Percentiles rank a stretch among this genome's conserved stretches.
phyloP scores from a whole-genome alignment of 2,888 invertebrate species.

The Drosophila borborema region DNA sequence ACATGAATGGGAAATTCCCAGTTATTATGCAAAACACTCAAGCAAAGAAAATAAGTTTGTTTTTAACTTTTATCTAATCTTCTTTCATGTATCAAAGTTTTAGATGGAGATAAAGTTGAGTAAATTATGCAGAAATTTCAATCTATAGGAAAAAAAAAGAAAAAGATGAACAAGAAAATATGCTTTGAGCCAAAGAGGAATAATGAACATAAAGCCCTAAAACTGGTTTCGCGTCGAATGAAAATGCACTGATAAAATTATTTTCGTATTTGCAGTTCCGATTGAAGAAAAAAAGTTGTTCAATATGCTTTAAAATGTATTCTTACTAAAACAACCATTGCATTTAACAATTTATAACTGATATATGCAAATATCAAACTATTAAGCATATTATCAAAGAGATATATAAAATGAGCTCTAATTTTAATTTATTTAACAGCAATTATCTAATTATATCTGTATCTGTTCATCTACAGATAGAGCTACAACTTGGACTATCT shows the following conservation, averaged over 20 bases:
- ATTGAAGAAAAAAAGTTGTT: too few species aligned
- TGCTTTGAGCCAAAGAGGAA: neutral
- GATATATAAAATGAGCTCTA: neutral
- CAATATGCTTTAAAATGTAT: too few species aligned
- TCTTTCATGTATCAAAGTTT: neutral
- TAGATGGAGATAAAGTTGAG: neutral
- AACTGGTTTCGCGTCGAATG: neutral
- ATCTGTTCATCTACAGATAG: neutral
- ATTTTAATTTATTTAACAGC: slow-evolving; percentile 3
- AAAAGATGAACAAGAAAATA: neutral
- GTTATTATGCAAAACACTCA: neutral
- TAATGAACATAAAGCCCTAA: neutral
- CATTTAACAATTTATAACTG: neutral
- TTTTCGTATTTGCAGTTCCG: too few species aligned
- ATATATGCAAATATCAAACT: neutral
- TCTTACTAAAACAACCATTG: neutral
- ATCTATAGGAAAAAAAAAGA: neutral
- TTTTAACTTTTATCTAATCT: neutral
- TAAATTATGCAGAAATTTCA: neutral
- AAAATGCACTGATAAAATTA: too few species aligned
- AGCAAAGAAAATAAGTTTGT: neutral
- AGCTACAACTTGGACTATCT: neutral
- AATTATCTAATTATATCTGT: neutral
- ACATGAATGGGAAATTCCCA: neutral
- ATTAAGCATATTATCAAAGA: neutral